Evolutionary conservation across 2,888 invertebrate genomes (phyloP), one percentile per base, ranked within the genome.

Genomic region (Volucella inflata): DNA sequence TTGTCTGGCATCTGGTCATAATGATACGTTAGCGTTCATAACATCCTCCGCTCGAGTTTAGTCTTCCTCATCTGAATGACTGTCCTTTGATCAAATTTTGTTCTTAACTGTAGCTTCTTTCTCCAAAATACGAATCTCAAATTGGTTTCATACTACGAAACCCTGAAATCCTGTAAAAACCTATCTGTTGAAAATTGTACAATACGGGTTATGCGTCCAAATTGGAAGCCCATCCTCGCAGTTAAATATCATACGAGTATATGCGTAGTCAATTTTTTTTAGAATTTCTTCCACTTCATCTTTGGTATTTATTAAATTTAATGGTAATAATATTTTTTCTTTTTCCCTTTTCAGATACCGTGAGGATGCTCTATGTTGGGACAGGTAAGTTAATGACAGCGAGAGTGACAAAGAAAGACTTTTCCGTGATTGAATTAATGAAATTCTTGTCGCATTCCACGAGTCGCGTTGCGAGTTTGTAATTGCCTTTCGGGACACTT

Each of bases 311-410:
- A 87, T 88, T 87, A 88, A 87, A 87, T 88, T 88, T 88, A 88
- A 88, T 80, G 14, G 75, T 46, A 48, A 53, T 81, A 87, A 80
- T 80, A 38, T 79, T 76, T 87, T n/a, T 70, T 60, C 82, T 82
- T 92, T 93, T 51, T 72, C 92, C 92, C 91, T 92, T 87, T 95
- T 87, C 95, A 97, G 97, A 93, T 97, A 97, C 92, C 95, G 97
- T 87, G 97, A 97, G 88, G 97, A 97, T 88, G 95, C 97, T 17
- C 93, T 97, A 62, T 97, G 97, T 93, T 97, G 97, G 97, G 97
- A 97, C 93, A 95, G 97, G 97, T 97, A 94, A 94, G 94, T 87
- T 53, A 72, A 60, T 36, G 67, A 85, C 60, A 77, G 55, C 40
- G 68, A 80, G 76, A 85, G 76, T 72, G 76, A 72, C 46, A 64